A percentile compares a stretch with the other conserved stretches of the same genome.
These are phyloP conservation scores for Babylonia areolata DNA, from an alignment of 1,140 invertebrate genomes.

Conservation along the genomic window DNA sequence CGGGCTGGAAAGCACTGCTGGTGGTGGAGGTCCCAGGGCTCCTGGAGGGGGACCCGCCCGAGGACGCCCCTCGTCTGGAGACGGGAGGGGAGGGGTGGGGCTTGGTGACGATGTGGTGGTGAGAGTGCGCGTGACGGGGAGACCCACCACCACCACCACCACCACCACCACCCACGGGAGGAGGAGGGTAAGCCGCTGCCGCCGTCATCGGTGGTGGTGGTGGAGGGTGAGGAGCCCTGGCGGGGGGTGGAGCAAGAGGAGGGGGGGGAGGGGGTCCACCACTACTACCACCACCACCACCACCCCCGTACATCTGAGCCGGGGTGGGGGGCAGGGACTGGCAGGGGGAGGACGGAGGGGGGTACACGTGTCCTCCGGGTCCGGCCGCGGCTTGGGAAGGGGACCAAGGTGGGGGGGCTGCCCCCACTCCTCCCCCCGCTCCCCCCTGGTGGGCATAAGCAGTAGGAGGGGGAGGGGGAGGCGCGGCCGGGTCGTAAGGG, in stretches of 20 bases:
- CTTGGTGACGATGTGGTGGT: conserved; percentile 39
- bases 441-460: too few species aligned
- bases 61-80: conserved; percentile 14
- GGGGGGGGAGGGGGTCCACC: neutral
- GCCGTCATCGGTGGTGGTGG: neutral
- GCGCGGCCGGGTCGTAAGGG: neutral
- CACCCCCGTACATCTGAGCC: conserved; percentile 23
- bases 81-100: conserved; percentile 29
- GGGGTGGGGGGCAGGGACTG: conserved; percentile 3
- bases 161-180: too few species aligned
- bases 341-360: neutral
- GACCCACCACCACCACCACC: neutral
- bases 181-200: neutral
- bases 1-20: conserved; percentile 19
- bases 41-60: neutral
- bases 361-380: neutral
- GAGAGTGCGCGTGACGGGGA: neutral
- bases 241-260: neutral
- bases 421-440: too few species aligned
- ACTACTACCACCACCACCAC: too few species aligned
- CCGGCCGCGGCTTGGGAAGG: too few species aligned
- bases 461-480: too few species aligned
- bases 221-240: neutral
- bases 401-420: too few species aligned
- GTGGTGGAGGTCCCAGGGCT: neutral